Evolutionary conservation across 2,797 vertebrate species (phyloP), one percentile per base, ranked within the genome.

Genomic region (Ctenopoma multispine): DNA sequence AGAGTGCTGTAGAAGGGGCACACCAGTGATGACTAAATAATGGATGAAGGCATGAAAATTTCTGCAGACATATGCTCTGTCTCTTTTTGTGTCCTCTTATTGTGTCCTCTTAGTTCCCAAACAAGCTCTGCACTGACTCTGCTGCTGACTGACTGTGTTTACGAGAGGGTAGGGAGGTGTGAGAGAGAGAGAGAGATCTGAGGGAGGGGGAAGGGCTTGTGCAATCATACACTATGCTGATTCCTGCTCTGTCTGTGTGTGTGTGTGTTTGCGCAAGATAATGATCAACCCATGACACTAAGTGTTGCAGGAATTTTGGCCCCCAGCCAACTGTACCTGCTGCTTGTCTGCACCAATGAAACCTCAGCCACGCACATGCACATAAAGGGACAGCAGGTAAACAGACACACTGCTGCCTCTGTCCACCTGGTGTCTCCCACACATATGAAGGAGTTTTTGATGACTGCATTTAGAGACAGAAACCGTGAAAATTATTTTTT

Each of bases 301-400:
- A 93, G 85, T 85, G 80, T 87, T 89, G 81, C 68, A 91, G 80
- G 90, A 92, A 94, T 93, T 83, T 90, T 59, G 89, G 85, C 83
- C 58, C 20, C 29, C 47, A 46, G 75, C 88, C 89, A 90, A 82
- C 60, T 81, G 66, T 89, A 90, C 90, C 89, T 89, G 88, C 85
- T 79, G 72, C 63, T 21, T 1, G 34, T 76, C 72, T 80, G 55
- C 66, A 69, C 86, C 79, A 81, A 76, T 84, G 38, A 72, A 67
- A 84, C 7, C 21, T 44, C 43, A 64, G 51, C 43, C 14, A 64
- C n/a, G 21, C 20, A 50, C 47, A 44, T 40, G 62, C 0, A 3
- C 46, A 41, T 3, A 27, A 47, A 31, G 36, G 18, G 12, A 63
- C 23, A 20, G 24, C 60, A 69, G 47, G 62, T 60, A 56, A 48